Evolutionary conservation across 2,113 vertebrate genomes (phyloP).

Genomic region (Oryzias melastigma): DNA sequence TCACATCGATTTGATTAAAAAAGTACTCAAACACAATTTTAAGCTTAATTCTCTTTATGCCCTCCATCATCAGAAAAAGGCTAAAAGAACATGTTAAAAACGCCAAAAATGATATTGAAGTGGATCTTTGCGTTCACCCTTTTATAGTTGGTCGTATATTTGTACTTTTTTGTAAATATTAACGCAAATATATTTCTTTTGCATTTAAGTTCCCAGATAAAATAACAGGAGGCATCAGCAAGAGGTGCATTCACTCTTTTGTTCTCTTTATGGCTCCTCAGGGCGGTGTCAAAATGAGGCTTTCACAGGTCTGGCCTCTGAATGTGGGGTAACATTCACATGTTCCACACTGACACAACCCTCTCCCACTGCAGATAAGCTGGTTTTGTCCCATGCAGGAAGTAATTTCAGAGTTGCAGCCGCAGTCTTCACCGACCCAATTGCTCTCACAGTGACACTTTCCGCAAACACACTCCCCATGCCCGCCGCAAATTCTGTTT

Average conservation of each 20-base stretch:
- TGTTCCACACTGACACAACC: slow-evolving; percentile 81
- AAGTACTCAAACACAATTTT: too few species aligned
- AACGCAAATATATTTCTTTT: too few species aligned
- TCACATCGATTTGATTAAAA: too few species aligned
- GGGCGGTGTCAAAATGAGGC: slow-evolving; percentile 76
- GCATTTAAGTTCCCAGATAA: too few species aligned
- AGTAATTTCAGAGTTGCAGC: slow-evolving; percentile 77
- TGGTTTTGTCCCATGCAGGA: slow-evolving; percentile 78
- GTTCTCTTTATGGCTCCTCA: slow-evolving; percentile 38
- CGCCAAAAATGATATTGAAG: too few species aligned
- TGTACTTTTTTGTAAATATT: too few species aligned
- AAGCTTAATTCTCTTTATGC: too few species aligned
- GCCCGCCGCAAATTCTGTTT: slow-evolving; percentile 69
- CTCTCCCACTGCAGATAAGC: slow-evolving; percentile 81
- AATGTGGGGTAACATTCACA: slow-evolving; percentile 82
- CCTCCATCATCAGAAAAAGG: too few species aligned
- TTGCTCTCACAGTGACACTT: slow-evolving; percentile 79
- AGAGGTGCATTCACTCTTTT: slow-evolving; percentile 13
- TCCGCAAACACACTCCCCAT: slow-evolving; percentile 82
- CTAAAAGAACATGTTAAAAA: too few species aligned
- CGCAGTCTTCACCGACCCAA: slow-evolving; percentile 82
- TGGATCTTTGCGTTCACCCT: too few species aligned
- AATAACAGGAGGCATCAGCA: too few species aligned
- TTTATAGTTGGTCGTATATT: too few species aligned
- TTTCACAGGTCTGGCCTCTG: slow-evolving; percentile 83